Conservation (phyloP, 2,888 invertebrate species). For the Hemithea aestivaria region DNA sequence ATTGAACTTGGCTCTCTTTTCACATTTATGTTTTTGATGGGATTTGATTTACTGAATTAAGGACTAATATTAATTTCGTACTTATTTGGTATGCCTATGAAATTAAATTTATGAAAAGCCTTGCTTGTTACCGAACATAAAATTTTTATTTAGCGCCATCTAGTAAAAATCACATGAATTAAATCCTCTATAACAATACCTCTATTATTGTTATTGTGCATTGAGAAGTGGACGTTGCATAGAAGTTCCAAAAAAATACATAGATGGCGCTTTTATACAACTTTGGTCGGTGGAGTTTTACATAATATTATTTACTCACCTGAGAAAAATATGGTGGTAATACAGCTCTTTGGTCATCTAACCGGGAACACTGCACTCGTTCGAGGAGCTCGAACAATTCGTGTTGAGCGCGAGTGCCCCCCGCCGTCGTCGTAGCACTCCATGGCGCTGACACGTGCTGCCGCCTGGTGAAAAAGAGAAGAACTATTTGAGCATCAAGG, state of each 20-base stretch:
- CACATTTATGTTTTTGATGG: no score
- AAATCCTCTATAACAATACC: not conserved
- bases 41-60: no score
- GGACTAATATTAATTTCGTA: no score
- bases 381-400: conserved; percentile 97
- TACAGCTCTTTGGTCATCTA: conserved; percentile 98
- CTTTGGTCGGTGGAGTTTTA: no score
- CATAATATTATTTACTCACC: conserved; percentile 73
- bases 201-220: no score
- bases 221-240: no score
- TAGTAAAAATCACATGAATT: not conserved
- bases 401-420: conserved; percentile 78
- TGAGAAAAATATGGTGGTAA: conserved; percentile 94
- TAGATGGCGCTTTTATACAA: conserved; percentile 18
- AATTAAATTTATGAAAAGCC: no score
- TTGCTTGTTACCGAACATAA: no score
- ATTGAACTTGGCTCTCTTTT: no score
- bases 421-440: conserved; percentile 76
- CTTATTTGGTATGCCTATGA: no score
- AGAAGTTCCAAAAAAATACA: no score
- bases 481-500: conserved; percentile 33
- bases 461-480: conserved; percentile 73
- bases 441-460: conserved; percentile 81
- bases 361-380: conserved; percentile 94
- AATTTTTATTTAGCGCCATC: no score